These are phyloP conservation scores for Heterotis niloticus DNA, from an alignment of 2,113 vertebrate species.

Conservation along the genomic window DNA sequence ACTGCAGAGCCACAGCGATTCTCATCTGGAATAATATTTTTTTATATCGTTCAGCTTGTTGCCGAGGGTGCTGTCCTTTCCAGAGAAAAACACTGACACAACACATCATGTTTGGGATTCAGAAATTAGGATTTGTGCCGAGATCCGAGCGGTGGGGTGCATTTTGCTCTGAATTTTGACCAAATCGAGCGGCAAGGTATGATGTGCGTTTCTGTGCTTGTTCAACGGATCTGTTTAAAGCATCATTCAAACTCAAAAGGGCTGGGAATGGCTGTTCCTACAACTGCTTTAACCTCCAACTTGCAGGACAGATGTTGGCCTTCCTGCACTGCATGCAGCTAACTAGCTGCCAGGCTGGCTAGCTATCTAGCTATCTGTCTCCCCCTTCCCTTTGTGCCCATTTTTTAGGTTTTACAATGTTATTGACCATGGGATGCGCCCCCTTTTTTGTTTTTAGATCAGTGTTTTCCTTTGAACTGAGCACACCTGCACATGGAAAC, in stretches of 20 bases:
- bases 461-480: conserved; percentile 27
- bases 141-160: conserved; percentile 34
- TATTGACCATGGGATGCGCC: no score
- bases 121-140: not conserved
- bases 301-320: no score
- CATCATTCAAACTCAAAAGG: no score
- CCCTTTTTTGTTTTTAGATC: not conserved
- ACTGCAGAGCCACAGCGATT: conserved; percentile 33
- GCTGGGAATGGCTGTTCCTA: no score
- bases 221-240: no score
- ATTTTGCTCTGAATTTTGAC: conserved; percentile 27
- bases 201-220: no score
- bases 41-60: conserved; percentile 13
- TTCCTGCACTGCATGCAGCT: no score
- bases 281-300: no score
- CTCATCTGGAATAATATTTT: conserved; percentile 30
- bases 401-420: no score
- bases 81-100: conserved; percentile 29
- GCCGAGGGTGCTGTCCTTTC: not conserved
- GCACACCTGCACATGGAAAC: conserved; percentile 16
- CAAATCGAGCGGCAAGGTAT: not conserved
- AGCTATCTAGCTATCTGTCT: no score
- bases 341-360: no score
- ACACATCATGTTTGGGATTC: not conserved
- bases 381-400: no score